Conservation (phyloP, 2,888 invertebrate genomes). For the Torymus auratus region DNA sequence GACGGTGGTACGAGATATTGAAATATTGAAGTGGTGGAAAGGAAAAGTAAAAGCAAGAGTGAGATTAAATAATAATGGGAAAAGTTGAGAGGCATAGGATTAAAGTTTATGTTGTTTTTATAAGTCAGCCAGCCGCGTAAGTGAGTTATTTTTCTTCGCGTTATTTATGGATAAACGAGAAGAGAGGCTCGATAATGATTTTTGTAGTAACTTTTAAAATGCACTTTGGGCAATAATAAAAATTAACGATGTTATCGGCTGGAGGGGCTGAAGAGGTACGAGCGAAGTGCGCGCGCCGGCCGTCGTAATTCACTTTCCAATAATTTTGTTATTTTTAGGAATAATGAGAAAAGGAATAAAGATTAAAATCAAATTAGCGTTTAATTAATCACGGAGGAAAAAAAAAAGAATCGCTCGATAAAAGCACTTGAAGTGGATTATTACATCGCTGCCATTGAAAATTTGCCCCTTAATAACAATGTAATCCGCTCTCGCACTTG, state of each 20-base stretch:
- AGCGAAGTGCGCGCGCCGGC: conserved; percentile 32
- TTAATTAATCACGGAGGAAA: conserved; percentile 19
- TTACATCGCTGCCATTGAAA: neutral
- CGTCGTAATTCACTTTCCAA: conserved; percentile 31
- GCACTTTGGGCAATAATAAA: conserved; percentile 28
- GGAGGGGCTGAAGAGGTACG: neutral
- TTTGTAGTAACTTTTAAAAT: conserved; percentile 26
- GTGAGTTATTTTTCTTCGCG: too few species aligned
- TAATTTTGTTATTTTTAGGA: conserved; percentile 50
- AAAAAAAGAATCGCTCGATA: conserved; percentile 15
- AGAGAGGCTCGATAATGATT: neutral
- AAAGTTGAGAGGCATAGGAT: too few species aligned
- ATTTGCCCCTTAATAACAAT: too few species aligned
- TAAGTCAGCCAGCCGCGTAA: too few species aligned
- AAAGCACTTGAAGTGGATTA: conserved; percentile 21
- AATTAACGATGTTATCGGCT: conserved; percentile 34
- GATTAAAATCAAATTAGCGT: conserved; percentile 38
- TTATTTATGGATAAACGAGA: too few species aligned
- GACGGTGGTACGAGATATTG: too few species aligned
- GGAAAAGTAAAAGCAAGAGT: too few species aligned
- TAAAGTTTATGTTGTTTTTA: too few species aligned
- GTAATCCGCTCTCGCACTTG: too few species aligned
- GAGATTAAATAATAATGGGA: too few species aligned
- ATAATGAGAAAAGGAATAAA: conserved; percentile 23
- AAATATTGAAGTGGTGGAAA: too few species aligned